Evolutionary conservation across 2,113 vertebrate species (phyloP).

Genomic region (Calonectris borealis): DNA sequence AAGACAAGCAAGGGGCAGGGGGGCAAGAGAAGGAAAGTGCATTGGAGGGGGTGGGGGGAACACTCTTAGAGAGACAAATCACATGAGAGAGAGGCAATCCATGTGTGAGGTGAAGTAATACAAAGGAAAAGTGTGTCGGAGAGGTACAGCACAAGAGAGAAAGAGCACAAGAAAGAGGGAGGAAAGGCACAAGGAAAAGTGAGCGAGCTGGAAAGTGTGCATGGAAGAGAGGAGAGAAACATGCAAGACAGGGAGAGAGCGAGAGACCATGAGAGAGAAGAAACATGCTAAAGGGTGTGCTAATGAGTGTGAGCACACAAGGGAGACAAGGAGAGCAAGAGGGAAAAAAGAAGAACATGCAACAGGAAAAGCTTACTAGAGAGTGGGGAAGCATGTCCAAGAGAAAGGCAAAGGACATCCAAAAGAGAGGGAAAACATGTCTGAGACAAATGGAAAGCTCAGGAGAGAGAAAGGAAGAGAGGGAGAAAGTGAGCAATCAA

Average conservation of each 20-base stretch:
- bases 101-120: not conserved
- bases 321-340: not conserved
- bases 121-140: not conserved
- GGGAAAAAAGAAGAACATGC: not conserved
- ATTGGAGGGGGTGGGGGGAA: not conserved
- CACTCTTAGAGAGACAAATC: not conserved
- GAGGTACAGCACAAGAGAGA: not conserved
- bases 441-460: not conserved
- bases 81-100: not conserved
- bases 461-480: not conserved
- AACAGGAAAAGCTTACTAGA: not conserved
- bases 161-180: not conserved
- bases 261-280: not conserved
- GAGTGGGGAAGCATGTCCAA: not conserved
- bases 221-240: not conserved
- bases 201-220: rapidly evolving
- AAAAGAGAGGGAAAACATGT: not conserved
- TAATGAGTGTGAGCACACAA: rapidly evolving
- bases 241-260: not conserved
- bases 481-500: not conserved
- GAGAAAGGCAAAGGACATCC: not conserved
- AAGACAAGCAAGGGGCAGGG: not conserved
- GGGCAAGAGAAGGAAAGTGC: not conserved
- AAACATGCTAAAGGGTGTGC: not conserved
- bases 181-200: not conserved